Base-by-base conservation (phyloP, 2,888 invertebrate species). In the Andrena bicolor region DNA sequence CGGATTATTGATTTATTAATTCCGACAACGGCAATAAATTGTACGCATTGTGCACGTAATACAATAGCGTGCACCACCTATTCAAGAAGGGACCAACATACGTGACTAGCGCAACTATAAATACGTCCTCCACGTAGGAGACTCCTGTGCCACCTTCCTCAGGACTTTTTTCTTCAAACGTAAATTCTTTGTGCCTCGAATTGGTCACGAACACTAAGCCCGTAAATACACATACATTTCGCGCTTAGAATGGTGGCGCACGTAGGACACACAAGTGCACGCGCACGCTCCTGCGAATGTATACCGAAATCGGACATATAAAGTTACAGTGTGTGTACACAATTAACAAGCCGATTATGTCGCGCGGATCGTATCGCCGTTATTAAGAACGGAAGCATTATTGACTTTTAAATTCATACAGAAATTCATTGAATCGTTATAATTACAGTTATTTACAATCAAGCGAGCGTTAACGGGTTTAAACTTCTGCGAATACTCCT, bases 91-190 rank as follows among this genome's bases (percentile, higher is more conserved):
- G 78, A 78, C 72, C 60, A 86, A 70, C 63, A 56, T 76, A 83
- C 80, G 74, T 83, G 76, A 81, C 76, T 74, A 70, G 61, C 64
- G 61, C 63, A 81, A 88, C 86, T 87, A 87, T 87, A 87, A 87
- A 87, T 87, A 87, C 79, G 63, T 71, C 23, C 41, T 70, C 87
- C 68, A 75, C 58, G 79, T 76, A 88, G 87, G 87, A 74, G 86
- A 75, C 74, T 79, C 60, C 48, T 74, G 48, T 66, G n/a, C 56
- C 35, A 65, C 61, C 68, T 65, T 77, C 13, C 23, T 49, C 13
- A 61, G 32, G 49, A 53, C 26, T 49, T 77, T 78, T 76, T 70
- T 71, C 68, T 76, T 28, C 13, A 56, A 73, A 69, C 66, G 49
- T 56, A 63, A 58, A 61, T 69, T 82, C 69, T 56, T 82, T 65